These are phyloP conservation scores for Sebastes iracundus DNA, from an alignment of 2,797 vertebrate species.

Conservation along the genomic window DNA sequence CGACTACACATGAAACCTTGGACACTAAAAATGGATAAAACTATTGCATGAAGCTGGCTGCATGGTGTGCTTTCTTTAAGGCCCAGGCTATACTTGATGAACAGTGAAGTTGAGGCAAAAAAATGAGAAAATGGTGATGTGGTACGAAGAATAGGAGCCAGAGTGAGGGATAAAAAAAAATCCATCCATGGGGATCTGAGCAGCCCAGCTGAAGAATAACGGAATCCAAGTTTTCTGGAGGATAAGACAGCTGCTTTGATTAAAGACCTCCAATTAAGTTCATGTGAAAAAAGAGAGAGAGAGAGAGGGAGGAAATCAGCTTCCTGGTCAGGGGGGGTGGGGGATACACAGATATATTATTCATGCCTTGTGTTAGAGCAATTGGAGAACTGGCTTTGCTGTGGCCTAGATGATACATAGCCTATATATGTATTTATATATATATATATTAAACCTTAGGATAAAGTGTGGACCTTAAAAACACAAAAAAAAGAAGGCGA, in stretches of 20 bases:
- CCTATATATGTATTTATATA: conserved; percentile 27
- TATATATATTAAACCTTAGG: conserved; percentile 32
- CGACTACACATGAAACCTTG: conserved; percentile 62
- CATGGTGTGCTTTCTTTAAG: conserved; percentile 36
- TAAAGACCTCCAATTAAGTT: conserved; percentile 76
- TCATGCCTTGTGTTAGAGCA: conserved; percentile 79
- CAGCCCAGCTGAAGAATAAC: conserved; percentile 63
- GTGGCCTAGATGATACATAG: conserved; percentile 73
- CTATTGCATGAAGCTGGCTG: conserved; percentile 74
- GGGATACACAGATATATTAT: conserved; percentile 74
- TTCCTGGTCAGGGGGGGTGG: conserved; percentile 76
- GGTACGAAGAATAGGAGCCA: conserved; percentile 76
- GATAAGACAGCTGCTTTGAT: conserved; percentile 69
- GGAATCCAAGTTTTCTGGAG: conserved; percentile 65
- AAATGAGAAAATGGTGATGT: conserved; percentile 76
- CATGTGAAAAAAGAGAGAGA: conserved; percentile 64
- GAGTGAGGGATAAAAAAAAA: conserved; percentile 61
- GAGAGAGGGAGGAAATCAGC: conserved; percentile 79
- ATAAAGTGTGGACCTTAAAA: conserved; percentile 60
- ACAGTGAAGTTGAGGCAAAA: conserved; percentile 71
- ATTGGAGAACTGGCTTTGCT: conserved; percentile 71
- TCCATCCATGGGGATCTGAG: conserved; percentile 60
- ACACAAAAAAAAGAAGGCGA: conserved; percentile 50
- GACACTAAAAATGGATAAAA: conserved; percentile 78
- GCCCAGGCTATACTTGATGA: conserved; percentile 69